Evolutionary conservation across 2,888 invertebrate genomes (phyloP), one percentile per base, ranked within the genome.

Genomic region (Brachynemurus nebulosus): DNA sequence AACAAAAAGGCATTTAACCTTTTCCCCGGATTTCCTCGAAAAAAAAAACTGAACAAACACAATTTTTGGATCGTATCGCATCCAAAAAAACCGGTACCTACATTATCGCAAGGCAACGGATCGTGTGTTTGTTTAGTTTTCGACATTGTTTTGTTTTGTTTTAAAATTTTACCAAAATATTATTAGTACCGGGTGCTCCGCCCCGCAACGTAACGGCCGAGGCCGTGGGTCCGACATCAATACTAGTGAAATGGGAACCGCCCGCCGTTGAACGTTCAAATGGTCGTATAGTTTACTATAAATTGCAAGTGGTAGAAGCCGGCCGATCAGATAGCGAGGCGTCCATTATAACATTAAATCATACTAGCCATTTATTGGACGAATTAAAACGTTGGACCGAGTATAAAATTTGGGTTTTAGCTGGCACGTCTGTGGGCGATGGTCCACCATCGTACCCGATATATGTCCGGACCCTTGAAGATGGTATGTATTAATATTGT

Each of bases 341-440:
- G 42, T 76, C 78, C 47, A 77, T 82, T 59, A 78, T 81, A 66
- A 85, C 74, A 62, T 76, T 85, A 61, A 86, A 85, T 68, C 75
- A 75, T 61, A 86, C 86, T 48, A 72, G 74, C 60, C 82, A 86
- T 68, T 70, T 82, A 51, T 73, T 95, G 68, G 86, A 89, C 63
- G 89, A 90, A 67, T 78, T 96, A 60, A 83, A 85, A 64, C 83
- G 86, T 51, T 96, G 91, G 91, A 93, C 93, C 48, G 84, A 89
- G 66, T 97, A 97, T 75, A 82, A 90, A 66, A 83, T 97, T 60
- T 92, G 92, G 91, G 88, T 96, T 59, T 74, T 91, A 56, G 96
- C 96, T 52, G 92, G 92, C 60, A 97, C 96, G 57, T 83, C 82
- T 59, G 90, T 95, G 55, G 97, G 97, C 61, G 92, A 93, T 68